Evolutionary conservation across 2,888 invertebrate species (phyloP), one percentile per base, ranked within the genome.

Genomic region (Gibbula magus): DNA sequence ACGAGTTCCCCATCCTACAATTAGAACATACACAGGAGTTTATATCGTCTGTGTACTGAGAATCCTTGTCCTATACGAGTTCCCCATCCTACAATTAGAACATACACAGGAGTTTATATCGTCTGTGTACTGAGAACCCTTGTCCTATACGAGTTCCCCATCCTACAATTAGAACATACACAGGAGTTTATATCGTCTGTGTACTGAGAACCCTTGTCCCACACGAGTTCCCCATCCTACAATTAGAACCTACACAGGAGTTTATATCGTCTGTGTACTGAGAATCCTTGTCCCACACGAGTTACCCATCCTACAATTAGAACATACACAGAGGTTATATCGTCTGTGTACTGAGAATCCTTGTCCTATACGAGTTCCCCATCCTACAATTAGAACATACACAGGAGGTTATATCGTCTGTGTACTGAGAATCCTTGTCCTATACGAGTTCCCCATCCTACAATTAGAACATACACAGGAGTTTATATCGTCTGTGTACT

Each of bases 361-460:
- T 94, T 94, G 51, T 93, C 92, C 95, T 95, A 95, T 0, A 92
- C 90, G 80, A 95, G 93, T 81, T 94, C 94, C 7, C 90, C 89
- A 73, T 88, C 87, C 88, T 89, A 81, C 16, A 13, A 10, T 45
- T 10, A 45, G 13, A 45, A 45, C 35, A 45, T 10, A 45, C 10
- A 45, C 13, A 45, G 35, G 7, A 3, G 3, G 3, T 5, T n/a
- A n/a, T n/a, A n/a, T n/a, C n/a, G n/a, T n/a, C n/a, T n/a, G n/a
- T n/a, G n/a, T n/a, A n/a, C 86, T 94, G 94, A 20, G 93, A 91
- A 5, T 91, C 89, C 79, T 94, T 94, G 51, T 93, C 92, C 95
- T 95, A 95, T 0, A 92, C 90, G 80, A 95, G 93, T 81, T 94
- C 94, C 7, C 90, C 89, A 73, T 88, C 87, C 88, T 89, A 81